Evolutionary conservation across 1,140 invertebrate species (phyloP), one percentile per base, ranked within the genome.

Genomic region (Andrena cerasifolii): DNA sequence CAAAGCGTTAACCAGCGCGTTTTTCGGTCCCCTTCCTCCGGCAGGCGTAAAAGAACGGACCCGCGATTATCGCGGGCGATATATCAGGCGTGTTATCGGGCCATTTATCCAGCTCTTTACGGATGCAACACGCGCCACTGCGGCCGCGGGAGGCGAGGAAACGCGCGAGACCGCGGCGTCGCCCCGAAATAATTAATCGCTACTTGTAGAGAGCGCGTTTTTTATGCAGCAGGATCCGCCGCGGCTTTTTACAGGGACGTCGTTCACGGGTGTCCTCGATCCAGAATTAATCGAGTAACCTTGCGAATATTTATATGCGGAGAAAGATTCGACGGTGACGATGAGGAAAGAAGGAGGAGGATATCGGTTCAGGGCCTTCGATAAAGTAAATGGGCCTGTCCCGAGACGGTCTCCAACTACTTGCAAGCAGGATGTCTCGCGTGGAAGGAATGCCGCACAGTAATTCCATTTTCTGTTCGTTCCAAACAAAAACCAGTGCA

Each of bases 121-220:
- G 49, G 28, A 77, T 62, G 72, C 71, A 21, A 56, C 26, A n/a
- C 26, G 31, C n/a, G 49, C 21, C 18, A 5, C 43, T 21, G 18
- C 33, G 21, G 31, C 40, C 62, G 62, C 36, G 53, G 62, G 26
- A 43, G 45, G 24, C 33, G 47, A 59, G 7, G 45, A 65, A 63
- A 74, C 40, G 33, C 59, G 16, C 45, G 61, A 58, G 36, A 49
- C n/a, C 31, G 36, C 24, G 26, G 14, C 40, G 62, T 43, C 54
- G 75, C 33, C 10, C 6, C 43, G 59, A 56, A 70, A 45, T 70
- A 76, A 82, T 82, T 82, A 82, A 81, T 76, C 53, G 12, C 47
- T 2, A 31, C n/a, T 21, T 21, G 24, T 70, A 14, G 7, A 10
- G 21, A 18, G 45, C 6, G 49, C 7, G 2, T 49, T 49, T 68